Evolutionary conservation across 2,797 vertebrate genomes (phyloP).

Genomic region (Mallotus villosus): DNA sequence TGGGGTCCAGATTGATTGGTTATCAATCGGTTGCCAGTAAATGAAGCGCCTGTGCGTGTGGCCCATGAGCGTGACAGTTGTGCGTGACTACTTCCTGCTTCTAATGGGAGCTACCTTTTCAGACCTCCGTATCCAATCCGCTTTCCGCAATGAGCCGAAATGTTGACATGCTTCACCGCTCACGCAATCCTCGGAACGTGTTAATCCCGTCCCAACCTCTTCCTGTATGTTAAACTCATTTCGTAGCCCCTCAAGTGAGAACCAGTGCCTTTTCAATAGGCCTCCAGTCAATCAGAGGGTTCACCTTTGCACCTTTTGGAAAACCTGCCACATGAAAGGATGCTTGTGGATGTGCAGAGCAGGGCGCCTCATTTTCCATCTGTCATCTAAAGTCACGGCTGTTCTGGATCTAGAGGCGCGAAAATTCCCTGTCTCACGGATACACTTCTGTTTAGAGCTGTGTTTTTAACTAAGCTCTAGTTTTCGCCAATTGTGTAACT

Average conservation of each 20-base stretch:
- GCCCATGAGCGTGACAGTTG: background rate
- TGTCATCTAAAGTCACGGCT: slow-evolving; percentile 50
- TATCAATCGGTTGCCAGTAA: too few relatives aligned
- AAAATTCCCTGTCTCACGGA: slow-evolving; percentile 1
- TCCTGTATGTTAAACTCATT: slow-evolving; percentile 25
- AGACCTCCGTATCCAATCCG: background rate
- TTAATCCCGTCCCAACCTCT: slow-evolving; percentile 27
- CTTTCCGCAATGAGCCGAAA: background rate
- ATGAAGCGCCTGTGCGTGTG: too few relatives aligned
- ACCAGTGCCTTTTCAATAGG: slow-evolving; percentile 28
- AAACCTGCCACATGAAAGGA: slow-evolving; percentile 46
- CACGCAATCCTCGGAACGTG: slow-evolving; percentile 20
- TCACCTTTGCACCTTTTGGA: slow-evolving; percentile 49
- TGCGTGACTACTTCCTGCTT: background rate
- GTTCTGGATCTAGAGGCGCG: slow-evolving; percentile 30
- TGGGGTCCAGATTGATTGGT: too few relatives aligned
- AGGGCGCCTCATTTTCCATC: slow-evolving; percentile 49
- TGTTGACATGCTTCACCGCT: slow-evolving; percentile 26
- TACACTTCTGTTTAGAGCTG: background rate
- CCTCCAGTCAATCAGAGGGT: slow-evolving; percentile 41
- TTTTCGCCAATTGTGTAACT: background rate
- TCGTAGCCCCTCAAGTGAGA: slow-evolving; percentile 10
- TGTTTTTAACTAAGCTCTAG: background rate
- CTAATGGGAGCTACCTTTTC: slow-evolving; percentile 1
- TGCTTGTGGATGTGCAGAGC: slow-evolving; percentile 46